phyloP scores from a whole-genome alignment of 1,140 invertebrate genomes.

The Aphaenogaster floridana region DNA sequence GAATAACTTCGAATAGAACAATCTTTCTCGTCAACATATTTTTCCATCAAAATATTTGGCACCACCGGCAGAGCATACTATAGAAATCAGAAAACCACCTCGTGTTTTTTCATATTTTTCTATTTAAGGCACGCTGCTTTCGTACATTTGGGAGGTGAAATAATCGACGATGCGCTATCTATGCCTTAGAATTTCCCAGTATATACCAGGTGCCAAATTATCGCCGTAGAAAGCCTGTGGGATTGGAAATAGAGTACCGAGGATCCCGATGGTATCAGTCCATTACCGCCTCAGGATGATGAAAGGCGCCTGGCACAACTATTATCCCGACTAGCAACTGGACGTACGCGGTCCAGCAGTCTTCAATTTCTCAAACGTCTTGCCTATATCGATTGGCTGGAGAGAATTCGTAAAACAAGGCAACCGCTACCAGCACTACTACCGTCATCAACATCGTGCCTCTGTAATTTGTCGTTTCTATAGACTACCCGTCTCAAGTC shows the following conservation, averaged over 20 bases:
- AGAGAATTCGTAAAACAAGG: constrained; percentile 51
- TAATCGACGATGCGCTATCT: constrained; percentile 27
- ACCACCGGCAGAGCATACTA: background rate
- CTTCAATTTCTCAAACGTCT: constrained; percentile 66
- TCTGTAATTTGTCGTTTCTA: constrained; percentile 55
- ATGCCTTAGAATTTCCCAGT: constrained; percentile 1
- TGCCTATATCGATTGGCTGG: constrained; percentile 67
- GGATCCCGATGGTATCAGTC: constrained; percentile 52
- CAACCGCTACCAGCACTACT: background rate
- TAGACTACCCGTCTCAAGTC: background rate
- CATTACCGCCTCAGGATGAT: constrained; percentile 65
- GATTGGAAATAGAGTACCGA: constrained; percentile 31
- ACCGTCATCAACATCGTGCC: constrained; percentile 6
- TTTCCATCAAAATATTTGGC: constrained; percentile 42
- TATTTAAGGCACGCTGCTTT: constrained; percentile 14
- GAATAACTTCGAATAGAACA: background rate
- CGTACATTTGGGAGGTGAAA: background rate
- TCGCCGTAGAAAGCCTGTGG: constrained; percentile 18
- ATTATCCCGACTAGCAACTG: constrained; percentile 27
- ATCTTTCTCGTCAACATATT: constrained; percentile 28
- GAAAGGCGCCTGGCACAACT: constrained; percentile 55
- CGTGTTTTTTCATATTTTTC: constrained; percentile 22
- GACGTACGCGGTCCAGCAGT: constrained; percentile 54
- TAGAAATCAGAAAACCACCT: constrained; percentile 3
- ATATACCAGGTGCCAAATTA: constrained; percentile 55